Conservation (phyloP, 2,113 vertebrate species). For the Engraulis encrasicolus region DNA sequence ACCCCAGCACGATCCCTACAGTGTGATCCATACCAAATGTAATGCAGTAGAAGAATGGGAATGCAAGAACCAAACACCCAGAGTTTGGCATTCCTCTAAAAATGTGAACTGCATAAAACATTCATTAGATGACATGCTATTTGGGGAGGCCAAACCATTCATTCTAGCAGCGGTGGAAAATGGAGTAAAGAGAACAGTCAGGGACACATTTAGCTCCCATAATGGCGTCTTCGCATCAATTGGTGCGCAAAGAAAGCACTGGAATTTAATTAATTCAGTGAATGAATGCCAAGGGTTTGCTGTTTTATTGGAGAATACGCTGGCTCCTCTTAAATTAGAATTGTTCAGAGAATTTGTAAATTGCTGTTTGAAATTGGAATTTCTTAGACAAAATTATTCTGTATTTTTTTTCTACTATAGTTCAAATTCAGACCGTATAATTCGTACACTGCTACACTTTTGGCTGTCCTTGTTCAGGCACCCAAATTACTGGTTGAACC, state of each 20-base stretch:
- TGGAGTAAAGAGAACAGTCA: conserved; percentile 60
- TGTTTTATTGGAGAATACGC: neutral
- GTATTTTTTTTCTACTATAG: neutral
- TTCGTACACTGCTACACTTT: neutral
- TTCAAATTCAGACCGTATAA: neutral
- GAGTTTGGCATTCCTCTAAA: conserved; percentile 47
- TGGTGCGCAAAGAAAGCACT: neutral
- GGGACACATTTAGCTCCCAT: conserved; percentile 57
- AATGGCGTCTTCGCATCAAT: neutral
- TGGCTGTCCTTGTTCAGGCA: neutral
- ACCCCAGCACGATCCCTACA: conserved; percentile 35
- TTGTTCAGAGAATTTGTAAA: neutral
- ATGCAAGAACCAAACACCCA: conserved; percentile 32
- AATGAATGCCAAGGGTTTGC: neutral
- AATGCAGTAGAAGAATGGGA: conserved; percentile 39
- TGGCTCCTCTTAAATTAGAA: neutral
- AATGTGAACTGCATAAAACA: conserved; percentile 56
- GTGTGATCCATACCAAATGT: conserved; percentile 18
- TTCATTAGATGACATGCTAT: conserved; percentile 67
- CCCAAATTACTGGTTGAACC: neutral
- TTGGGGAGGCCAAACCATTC: conserved; percentile 47
- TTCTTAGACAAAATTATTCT: neutral
- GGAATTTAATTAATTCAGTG: neutral
- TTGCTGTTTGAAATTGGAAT: too few relatives aligned
- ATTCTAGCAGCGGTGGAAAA: conserved; percentile 58